These are phyloP conservation scores for Ptycholaimellus sp. DNA, from an alignment of 2,888 invertebrate species.

Conservation along the genomic window DNA sequence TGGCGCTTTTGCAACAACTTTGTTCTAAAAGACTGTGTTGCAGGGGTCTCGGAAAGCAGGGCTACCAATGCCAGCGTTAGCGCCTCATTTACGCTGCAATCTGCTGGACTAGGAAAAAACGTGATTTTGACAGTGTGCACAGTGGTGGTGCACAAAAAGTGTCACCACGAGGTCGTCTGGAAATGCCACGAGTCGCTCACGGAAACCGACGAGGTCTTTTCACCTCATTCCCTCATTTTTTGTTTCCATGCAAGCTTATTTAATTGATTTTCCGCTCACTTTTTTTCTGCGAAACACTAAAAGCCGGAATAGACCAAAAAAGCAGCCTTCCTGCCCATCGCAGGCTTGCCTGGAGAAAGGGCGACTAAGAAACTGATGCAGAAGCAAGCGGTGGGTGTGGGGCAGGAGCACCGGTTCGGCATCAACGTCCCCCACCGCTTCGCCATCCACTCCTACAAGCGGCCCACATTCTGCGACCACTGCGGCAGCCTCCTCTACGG, in stretches of 20 bases:
- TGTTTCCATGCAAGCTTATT: no score
- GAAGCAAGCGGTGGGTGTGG: neutral
- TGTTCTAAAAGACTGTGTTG: neutral
- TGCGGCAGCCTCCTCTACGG: conserved; percentile 93
- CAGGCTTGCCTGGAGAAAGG: no score
- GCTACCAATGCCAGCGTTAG: conserved; percentile 35
- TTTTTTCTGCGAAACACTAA: no score
- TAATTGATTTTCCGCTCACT: no score
- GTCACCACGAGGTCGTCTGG: conserved; percentile 83
- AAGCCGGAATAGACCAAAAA: no score
- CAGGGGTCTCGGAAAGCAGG: conserved; percentile 33
- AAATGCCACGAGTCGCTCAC: conserved; percentile 42
- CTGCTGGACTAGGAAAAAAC: conserved; percentile 1
- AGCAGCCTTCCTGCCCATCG: no score
- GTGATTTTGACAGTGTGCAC: conserved; percentile 72
- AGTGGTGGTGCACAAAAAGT: conserved; percentile 95
- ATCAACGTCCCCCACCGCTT: conserved; percentile 93
- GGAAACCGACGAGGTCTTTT: conserved; percentile 11
- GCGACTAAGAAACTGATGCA: no score
- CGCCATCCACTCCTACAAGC: conserved; percentile 75
- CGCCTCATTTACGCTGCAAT: conserved; percentile 6
- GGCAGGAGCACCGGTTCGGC: conserved; percentile 46
- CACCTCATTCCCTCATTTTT: neutral
- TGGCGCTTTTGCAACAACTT: neutral
- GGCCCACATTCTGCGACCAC: conserved; percentile 97